Conservation (phyloP, 2,888 invertebrate genomes). For the Pediacus dermestoides region DNA sequence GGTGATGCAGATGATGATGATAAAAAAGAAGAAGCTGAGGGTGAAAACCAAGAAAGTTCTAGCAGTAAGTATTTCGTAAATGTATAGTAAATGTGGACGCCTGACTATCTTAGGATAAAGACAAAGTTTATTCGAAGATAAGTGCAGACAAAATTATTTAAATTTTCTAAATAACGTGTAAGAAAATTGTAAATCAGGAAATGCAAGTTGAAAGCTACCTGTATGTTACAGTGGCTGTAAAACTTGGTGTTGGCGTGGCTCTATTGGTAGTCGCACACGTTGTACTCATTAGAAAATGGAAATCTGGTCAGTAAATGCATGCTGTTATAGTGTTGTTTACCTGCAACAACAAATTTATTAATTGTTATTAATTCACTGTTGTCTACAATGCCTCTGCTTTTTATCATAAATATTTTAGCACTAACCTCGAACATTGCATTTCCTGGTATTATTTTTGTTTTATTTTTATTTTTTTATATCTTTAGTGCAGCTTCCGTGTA, state of each 20-base stretch:
- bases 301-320: slow-evolving; percentile 64
- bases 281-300: slow-evolving; percentile 75
- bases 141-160: no score
- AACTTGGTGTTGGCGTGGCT: slow-evolving; percentile 80
- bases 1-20: slow-evolving; percentile 30
- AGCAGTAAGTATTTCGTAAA: slow-evolving; percentile 38
- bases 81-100: no score
- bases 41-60: slow-evolving; percentile 39
- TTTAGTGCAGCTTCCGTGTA: slow-evolving; percentile 19
- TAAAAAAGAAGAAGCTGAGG: slow-evolving; percentile 21
- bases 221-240: slow-evolving; percentile 77
- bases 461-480: slow-evolving; percentile 12
- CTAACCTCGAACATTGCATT: slow-evolving; percentile 47
- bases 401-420: slow-evolving; percentile 31
- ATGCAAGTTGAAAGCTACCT: slow-evolving; percentile 41
- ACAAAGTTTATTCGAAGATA: no score
- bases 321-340: slow-evolving; percentile 19
- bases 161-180: no score
- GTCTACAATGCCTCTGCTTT: slow-evolving; percentile 13
- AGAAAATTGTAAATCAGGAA: slow-evolving; percentile 46
- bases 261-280: slow-evolving; percentile 81
- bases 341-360: background rate
- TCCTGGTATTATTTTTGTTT: slow-evolving; percentile 40
- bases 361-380: slow-evolving; percentile 13
- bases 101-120: no score